phyloP scores from a whole-genome alignment of 92 coral and sea anemone genomes.

The Parazoanthus swiftii region DNA sequence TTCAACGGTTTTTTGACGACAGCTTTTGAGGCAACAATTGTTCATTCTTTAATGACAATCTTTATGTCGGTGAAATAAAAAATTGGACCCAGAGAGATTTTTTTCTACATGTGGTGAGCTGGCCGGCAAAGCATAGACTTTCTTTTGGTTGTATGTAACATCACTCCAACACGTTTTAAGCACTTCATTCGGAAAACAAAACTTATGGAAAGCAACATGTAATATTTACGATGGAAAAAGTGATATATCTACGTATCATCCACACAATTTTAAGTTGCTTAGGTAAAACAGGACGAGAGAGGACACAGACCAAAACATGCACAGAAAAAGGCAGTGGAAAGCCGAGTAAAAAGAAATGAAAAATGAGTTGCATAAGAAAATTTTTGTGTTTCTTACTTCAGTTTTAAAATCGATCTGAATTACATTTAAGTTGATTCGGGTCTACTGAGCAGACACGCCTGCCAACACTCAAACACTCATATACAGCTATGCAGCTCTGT shows the following conservation, averaged over 20 bases:
- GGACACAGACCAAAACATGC: neutral
- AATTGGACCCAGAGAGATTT: neutral
- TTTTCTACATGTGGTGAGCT: neutral
- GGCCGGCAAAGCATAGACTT: neutral
- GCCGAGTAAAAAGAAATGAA: neutral
- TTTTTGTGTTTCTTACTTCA: neutral
- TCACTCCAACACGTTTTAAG: neutral
- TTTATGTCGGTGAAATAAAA: neutral
- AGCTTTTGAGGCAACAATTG: conserved; percentile 4
- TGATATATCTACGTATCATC: neutral
- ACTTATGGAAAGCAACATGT: neutral
- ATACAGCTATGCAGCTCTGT: no score
- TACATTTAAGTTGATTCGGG: no score
- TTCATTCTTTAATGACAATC: conserved; percentile 6
- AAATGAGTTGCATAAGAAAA: neutral
- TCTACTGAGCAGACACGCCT: no score
- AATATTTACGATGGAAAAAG: no score
- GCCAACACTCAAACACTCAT: no score
- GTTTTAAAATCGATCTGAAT: neutral
- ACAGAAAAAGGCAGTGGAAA: neutral
- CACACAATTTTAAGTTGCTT: neutral
- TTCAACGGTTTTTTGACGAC: neutral
- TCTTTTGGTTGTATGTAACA: neutral
- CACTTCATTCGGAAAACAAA: no score
- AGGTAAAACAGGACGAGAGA: neutral